These are phyloP conservation scores for Drosophila pegasa DNA, from an alignment of 2,888 invertebrate genomes.

Conservation along the genomic window DNA sequence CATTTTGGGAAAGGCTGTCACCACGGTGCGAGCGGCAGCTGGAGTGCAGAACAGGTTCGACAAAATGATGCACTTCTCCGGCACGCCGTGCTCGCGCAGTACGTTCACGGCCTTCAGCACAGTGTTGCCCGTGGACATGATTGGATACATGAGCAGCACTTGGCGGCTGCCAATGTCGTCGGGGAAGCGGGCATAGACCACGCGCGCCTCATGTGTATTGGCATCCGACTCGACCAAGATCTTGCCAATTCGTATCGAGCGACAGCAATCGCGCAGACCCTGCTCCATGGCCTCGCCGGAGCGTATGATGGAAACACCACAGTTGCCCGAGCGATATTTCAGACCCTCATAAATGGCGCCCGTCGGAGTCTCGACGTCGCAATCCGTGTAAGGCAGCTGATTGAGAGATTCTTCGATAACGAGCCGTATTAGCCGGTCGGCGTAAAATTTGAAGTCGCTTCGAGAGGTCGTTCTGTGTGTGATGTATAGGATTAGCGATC, in stretches of 20 bases:
- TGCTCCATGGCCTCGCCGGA: conserved; percentile 99
- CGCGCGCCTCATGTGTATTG: conserved; percentile 97
- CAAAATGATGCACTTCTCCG: conserved; percentile 97
- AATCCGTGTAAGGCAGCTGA: conserved; percentile 95
- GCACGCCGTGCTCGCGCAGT: conserved; percentile 96
- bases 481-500: neutral
- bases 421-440: conserved; percentile 97
- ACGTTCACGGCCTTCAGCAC: conserved; percentile 97
- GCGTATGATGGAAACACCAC: conserved; percentile 98
- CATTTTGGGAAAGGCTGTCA: conserved; percentile 94
- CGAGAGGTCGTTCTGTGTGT: conserved; percentile 92
- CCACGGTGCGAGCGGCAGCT: conserved; percentile 92
- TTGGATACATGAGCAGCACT: conserved; percentile 98
- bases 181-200: conserved; percentile 98
- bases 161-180: conserved; percentile 95
- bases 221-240: conserved; percentile 98
- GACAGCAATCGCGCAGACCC: conserved; percentile 97
- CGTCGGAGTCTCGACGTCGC: conserved; percentile 96
- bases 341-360: conserved; percentile 94
- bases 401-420: conserved; percentile 99
- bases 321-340: conserved; percentile 98
- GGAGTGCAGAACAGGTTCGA: conserved; percentile 99
- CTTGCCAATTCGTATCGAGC: conserved; percentile 99
- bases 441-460: conserved; percentile 99
- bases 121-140: conserved; percentile 99